Base-by-base conservation (phyloP, 2,797 vertebrate species). In the Arrhamphus sclerolepis region DNA sequence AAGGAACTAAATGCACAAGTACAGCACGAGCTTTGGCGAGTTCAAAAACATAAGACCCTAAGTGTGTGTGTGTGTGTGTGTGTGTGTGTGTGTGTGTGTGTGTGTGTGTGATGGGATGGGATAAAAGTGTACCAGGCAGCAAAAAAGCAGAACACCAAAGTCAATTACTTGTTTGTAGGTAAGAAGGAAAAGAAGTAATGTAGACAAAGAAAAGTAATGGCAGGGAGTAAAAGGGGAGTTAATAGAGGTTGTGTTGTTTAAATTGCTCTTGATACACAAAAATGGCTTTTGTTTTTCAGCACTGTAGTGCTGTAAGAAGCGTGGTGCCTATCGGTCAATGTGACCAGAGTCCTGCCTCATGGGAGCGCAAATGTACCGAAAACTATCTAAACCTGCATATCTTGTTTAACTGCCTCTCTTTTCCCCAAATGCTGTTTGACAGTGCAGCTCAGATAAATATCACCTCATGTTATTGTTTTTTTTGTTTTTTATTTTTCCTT, bases 221-320 rank as follows among this genome's bases (percentile, higher is more conserved):
- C 28, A 26, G 22, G 21, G 46, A 42, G 24, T 39, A 19, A 58
- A 46, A 29, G 38, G 0, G 22, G 22, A 42, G 20, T 51, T 75
- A 50, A 77, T 70, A 65, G 38, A 48, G 50, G 31, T 57, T 49
- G 56, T 31, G 64, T 43, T 78, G 57, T 56, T 75, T 80, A 44
- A 81, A 75, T 72, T 66, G 59, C 50, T 57, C 64, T 63, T 75
- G 46, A 71, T 78, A 75, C 65, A 77, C 62, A 71, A 72, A 64
- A 71, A 47, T 46, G 20, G 34, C 31, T 40, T 77, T 82, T 75
- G 70, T 73, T 58, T 75, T 72, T 55, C 55, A 46, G 22, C 2
- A 10, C 29, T 28, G 49, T 41, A 16, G 52, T 7, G 0, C 42
- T 65, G 26, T 47, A 55, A 72, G 42, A 48, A 55, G 44, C 55